Evolutionary conservation across 2,888 invertebrate genomes (phyloP).

Genomic region (Dryobotodes eremita): DNA sequence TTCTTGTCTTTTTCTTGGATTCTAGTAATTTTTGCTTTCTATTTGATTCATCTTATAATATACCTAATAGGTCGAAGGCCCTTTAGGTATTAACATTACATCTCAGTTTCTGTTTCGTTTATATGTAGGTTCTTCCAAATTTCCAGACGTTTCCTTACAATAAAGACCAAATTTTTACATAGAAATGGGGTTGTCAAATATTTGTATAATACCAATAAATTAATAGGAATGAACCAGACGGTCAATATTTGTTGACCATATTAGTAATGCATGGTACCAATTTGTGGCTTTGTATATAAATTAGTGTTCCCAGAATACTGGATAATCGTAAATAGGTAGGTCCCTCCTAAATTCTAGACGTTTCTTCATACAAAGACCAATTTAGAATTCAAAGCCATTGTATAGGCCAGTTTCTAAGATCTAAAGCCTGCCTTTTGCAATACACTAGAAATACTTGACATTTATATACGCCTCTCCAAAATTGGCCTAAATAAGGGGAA

Average conservation of each 20-base stretch:
- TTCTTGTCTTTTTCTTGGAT: not conserved
- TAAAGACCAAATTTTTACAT: not conserved
- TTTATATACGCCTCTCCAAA: not conserved
- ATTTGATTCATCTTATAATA: not conserved
- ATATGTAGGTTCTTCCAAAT: not conserved
- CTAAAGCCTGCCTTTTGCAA: constrained; percentile 2
- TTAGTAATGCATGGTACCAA: not conserved
- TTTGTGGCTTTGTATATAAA: not conserved
- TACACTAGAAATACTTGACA: not conserved
- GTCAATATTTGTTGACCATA: not conserved
- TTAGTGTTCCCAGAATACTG: not conserved
- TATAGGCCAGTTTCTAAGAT: not conserved
- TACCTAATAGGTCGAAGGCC: not conserved
- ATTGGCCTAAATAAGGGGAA: not conserved
- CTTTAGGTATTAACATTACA: not conserved
- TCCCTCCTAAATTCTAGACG: not conserved
- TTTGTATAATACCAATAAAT: not conserved
- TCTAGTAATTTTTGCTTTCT: not conserved
- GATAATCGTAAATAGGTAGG: not conserved
- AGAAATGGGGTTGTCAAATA: not conserved
- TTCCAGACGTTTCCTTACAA: not conserved
- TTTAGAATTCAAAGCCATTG: not conserved
- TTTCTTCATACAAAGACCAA: not conserved
- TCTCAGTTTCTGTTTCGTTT: not conserved
- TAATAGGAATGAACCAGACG: not conserved